These are phyloP conservation scores for Potorous gilbertii DNA, from an alignment of 2,797 vertebrate genomes.

Conservation along the genomic window DNA sequence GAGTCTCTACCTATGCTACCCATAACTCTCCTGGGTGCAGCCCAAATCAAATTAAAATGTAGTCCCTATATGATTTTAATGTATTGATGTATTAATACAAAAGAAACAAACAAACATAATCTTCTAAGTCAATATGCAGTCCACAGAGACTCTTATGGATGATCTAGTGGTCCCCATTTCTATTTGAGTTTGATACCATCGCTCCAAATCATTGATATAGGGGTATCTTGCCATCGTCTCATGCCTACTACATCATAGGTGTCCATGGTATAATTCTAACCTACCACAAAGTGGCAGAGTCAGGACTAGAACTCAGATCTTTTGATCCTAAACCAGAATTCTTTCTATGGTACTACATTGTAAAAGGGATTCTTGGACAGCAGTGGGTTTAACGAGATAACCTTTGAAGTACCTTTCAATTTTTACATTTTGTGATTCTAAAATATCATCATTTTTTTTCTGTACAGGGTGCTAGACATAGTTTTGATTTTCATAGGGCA, in stretches of 20 bases:
- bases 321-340: neutral
- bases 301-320: neutral
- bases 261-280: neutral
- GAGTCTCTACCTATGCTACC: no score
- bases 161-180: neutral
- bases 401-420: neutral
- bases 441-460: fast-evolving
- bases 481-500: conserved; percentile 6
- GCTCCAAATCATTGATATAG: no score
- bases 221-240: neutral
- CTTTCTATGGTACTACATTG: neutral
- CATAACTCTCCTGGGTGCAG: neutral
- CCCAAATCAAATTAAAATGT: neutral
- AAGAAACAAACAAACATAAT: neutral
- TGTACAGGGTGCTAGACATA: neutral
- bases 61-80: neutral
- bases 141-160: neutral
- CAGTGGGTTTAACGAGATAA: neutral
- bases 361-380: neutral
- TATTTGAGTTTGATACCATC: neutral
- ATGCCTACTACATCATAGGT: neutral
- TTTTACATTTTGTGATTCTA: neutral
- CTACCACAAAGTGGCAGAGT: neutral
- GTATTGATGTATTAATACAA: neutral
- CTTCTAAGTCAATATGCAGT: neutral